Evolutionary conservation across 2,888 invertebrate genomes (phyloP), one percentile per base, ranked within the genome.

Genomic region (Adelphocoris suturalis): DNA sequence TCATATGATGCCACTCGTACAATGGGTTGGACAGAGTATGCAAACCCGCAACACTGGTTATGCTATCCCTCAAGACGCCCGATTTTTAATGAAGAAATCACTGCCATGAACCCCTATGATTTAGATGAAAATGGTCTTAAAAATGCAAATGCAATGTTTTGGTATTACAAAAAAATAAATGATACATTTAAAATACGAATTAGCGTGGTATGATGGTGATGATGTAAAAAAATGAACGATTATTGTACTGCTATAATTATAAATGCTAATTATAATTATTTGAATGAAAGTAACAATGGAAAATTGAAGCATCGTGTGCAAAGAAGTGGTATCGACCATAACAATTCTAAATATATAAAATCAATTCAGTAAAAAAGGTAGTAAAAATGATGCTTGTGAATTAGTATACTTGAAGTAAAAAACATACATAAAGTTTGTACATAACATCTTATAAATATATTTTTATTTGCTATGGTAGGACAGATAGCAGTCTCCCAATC

Each of bases 401-500:
- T 80, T 7, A 80, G 16, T 80, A 46, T 47, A 46, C 46, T 37
- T 80, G 78, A 80, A 80, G 78, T 80, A 80, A 4, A 80, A 80
- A 80, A 80, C 37, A 80, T 80, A 46, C 78, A 80, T 80, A 80
- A 80, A n/a, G 78, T 80, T 80, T 47, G 46, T 80, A 46, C 78
- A 80, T 80, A 80, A 47, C 16, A 80, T 80, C 78, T 80, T 80
- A 80, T 80, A 47, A 23, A 76, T 76, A 76, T 76, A 57, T 76
- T 76, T 76, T 76, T 76, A 76, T 76, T 76, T 76, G 27, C 14
- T 76, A 76, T 76, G 37, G 76, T 76, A 76, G 76, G 76, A 76
- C 76, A 37, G 76, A 76, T 76, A 76, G 76, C 76, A 76, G 76
- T 76, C 76, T 27, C 76, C 76, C 76, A 76, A 76, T n/a, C n/a